These are phyloP conservation scores for Halocynthia roretzi DNA, from an alignment of 23 tunicate genomes.

Conservation along the genomic window DNA sequence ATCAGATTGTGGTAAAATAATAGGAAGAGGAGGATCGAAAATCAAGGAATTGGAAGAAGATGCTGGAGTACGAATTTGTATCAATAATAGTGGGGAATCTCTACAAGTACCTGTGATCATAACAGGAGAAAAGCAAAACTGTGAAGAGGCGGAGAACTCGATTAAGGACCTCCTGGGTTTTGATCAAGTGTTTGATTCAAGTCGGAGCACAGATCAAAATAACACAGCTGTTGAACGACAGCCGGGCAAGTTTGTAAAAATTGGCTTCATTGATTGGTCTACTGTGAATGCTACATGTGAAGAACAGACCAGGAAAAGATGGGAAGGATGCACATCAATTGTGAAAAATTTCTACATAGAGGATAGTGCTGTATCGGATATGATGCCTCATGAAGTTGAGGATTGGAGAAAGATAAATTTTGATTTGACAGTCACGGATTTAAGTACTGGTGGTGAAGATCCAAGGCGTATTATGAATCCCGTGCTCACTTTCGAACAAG, in stretches of 20 bases:
- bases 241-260: background rate
- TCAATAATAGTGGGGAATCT: constrained; percentile 26
- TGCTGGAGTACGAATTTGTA: constrained; percentile 35
- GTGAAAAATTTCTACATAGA: constrained; percentile 79
- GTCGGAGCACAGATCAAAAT: background rate
- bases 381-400: constrained; percentile 38
- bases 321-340: constrained; percentile 46
- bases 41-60: constrained; percentile 53
- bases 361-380: constrained; percentile 53
- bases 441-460: constrained; percentile 25
- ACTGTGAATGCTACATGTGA: constrained; percentile 20
- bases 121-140: constrained; percentile 13
- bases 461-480: constrained; percentile 40
- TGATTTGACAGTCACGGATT: constrained; percentile 43
- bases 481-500: constrained; percentile 72
- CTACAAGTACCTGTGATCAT: constrained; percentile 40
- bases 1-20: constrained; percentile 51
- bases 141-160: constrained; percentile 35
- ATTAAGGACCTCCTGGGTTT: constrained; percentile 33
- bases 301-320: constrained; percentile 21
- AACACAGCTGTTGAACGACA: background rate
- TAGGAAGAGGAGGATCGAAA: constrained; percentile 65
- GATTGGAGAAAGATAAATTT: constrained; percentile 68
- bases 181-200: constrained; percentile 11
- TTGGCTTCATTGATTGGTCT: constrained; percentile 54